Percentiles rank a stretch among this genome's conserved stretches.
Conservation (phyloP, 2,113 vertebrate genomes). For the Coptodon rendalli region DNA sequence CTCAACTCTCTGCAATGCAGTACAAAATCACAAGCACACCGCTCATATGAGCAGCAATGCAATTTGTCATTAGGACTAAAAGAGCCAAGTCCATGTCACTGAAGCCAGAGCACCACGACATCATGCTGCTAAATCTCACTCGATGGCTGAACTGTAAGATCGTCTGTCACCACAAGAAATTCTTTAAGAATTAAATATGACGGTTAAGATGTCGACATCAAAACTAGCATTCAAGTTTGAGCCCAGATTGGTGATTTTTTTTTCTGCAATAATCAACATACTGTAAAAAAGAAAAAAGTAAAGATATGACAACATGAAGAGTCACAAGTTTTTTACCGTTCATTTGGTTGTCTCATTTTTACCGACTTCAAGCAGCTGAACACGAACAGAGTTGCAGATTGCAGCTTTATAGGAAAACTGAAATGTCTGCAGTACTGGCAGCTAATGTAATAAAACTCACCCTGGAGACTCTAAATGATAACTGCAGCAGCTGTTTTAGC, state of each 20-base stretch:
- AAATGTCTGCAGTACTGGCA: not conserved
- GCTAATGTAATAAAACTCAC: conserved; percentile 21
- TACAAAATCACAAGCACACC: not conserved
- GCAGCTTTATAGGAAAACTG: not conserved
- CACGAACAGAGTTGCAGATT: not conserved
- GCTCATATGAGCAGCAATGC: conserved; percentile 2
- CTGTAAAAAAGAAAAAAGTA: not conserved
- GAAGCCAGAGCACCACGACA: not conserved
- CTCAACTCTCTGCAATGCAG: conserved; percentile 58
- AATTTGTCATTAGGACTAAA: not conserved
- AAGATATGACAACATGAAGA: not conserved
- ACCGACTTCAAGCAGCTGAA: not conserved
- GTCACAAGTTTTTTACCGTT: not conserved
- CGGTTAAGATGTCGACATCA: not conserved
- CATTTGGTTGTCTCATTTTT: not conserved
- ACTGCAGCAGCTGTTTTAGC: conserved; percentile 32
- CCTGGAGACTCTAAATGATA: conserved; percentile 20
- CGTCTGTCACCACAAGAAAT: not conserved
- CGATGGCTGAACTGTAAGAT: not conserved
- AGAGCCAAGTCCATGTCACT: not conserved
- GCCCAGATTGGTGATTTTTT: not conserved
- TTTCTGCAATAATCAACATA: not conserved
- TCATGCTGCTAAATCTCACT: not conserved
- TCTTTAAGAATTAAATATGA: not conserved
- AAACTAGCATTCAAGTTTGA: not conserved